Percentiles rank a stretch among this genome's conserved stretches.
Conservation (phyloP, 2,113 vertebrate genomes). For the Zootoca vivipara region DNA sequence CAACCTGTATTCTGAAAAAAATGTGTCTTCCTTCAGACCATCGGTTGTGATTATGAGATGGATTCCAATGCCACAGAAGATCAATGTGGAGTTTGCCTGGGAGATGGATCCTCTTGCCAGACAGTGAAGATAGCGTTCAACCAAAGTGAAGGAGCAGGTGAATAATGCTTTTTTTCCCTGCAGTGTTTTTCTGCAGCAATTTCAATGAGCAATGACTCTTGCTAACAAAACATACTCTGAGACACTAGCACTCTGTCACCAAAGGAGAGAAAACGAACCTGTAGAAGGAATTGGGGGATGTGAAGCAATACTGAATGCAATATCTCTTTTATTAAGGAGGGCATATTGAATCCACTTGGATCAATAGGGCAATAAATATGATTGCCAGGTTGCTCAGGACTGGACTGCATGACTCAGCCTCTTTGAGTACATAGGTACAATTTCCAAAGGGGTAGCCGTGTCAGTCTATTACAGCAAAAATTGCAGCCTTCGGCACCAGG, state of each 20-base stretch:
- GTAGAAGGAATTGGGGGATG: no score
- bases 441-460: background rate
- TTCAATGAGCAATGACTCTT: background rate
- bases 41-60: constrained; percentile 96
- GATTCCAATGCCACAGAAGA: constrained; percentile 94
- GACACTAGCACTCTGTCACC: no score
- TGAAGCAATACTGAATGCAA: background rate
- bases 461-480: background rate
- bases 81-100: constrained; percentile 92
- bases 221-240: no score
- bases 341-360: background rate
- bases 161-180: constrained; percentile 36
- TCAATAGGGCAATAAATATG: background rate
- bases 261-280: no score
- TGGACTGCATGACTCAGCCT: background rate
- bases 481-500: background rate
- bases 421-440: background rate
- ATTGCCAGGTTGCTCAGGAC: no score
- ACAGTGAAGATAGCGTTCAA: constrained; percentile 87
- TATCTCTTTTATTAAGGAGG: background rate
- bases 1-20: constrained; percentile 33
- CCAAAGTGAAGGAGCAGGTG: constrained; percentile 90
- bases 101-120: constrained; percentile 89
- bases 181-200: accelerated
- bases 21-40: constrained; percentile 74